phyloP scores from a whole-genome alignment of 2,113 vertebrate genomes.

The Eubucco bourcierii region DNA sequence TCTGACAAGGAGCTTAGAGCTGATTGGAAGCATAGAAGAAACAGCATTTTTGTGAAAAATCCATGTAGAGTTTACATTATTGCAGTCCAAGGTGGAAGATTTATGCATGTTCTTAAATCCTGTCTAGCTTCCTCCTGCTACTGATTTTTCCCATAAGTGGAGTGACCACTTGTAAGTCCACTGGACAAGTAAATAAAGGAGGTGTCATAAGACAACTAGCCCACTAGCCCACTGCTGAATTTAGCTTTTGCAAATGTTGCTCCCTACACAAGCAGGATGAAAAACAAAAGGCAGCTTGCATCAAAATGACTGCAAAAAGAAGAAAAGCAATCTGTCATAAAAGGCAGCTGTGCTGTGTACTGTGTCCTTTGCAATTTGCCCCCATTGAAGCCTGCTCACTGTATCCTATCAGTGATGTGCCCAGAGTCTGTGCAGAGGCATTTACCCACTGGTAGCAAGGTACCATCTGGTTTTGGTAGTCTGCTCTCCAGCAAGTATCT shows the following conservation, averaged over 20 bases:
- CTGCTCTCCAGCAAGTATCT: background rate
- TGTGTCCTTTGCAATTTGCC: fast-evolving
- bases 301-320: background rate
- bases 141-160: background rate
- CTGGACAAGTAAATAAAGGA: background rate
- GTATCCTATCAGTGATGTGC: fast-evolving
- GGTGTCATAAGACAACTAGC: background rate
- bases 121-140: background rate
- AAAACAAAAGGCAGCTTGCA: background rate
- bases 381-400: background rate
- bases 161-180: background rate
- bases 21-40: background rate
- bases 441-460: background rate
- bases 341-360: background rate
- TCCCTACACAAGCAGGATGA: background rate
- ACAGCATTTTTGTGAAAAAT: background rate
- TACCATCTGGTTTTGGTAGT: background rate
- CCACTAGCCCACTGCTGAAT: background rate
- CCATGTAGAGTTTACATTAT: background rate
- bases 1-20: background rate
- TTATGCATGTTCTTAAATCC: background rate
- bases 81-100: background rate
- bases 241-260: background rate
- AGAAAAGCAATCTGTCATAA: background rate
- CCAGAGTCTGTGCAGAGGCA: background rate